phyloP scores from a whole-genome alignment of 92 coral and sea anemone species.

The Anthopleura xanthogrammica region DNA sequence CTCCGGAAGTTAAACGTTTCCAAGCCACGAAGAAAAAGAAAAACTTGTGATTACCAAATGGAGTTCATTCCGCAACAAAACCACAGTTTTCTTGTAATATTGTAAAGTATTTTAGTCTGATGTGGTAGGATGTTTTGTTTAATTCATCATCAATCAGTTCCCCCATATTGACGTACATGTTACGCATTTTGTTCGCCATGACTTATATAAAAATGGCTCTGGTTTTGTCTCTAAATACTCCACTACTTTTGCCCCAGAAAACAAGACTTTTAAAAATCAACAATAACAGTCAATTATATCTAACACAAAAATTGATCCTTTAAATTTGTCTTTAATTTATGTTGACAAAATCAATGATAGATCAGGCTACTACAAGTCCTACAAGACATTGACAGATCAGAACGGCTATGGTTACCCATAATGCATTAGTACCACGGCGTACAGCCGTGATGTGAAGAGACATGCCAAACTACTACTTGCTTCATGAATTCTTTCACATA shows the following conservation, averaged over 20 bases:
- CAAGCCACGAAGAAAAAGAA: not conserved
- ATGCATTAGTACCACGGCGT: no score
- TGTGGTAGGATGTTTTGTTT: not conserved
- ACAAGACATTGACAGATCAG: no score
- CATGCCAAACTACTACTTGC: no score
- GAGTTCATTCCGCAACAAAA: not conserved
- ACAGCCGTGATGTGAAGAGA: no score
- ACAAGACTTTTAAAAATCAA: not conserved
- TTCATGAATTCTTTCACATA: no score
- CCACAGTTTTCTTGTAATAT: not conserved
- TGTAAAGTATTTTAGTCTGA: not conserved
- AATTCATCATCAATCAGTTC: not conserved
- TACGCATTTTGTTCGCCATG: not conserved
- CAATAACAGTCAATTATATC: not conserved
- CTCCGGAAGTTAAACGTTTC: no score
- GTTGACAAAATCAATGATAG: no score
- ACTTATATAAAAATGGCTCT: not conserved
- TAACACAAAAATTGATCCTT: no score
- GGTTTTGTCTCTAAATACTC: not conserved
- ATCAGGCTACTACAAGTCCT: no score
- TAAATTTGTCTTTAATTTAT: no score
- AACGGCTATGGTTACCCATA: no score
- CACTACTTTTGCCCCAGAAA: no score
- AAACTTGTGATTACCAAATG: not conserved
- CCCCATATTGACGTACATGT: not conserved